Conservation (phyloP, 2,888 invertebrate genomes). For the Dolichomitus sp. region DNA sequence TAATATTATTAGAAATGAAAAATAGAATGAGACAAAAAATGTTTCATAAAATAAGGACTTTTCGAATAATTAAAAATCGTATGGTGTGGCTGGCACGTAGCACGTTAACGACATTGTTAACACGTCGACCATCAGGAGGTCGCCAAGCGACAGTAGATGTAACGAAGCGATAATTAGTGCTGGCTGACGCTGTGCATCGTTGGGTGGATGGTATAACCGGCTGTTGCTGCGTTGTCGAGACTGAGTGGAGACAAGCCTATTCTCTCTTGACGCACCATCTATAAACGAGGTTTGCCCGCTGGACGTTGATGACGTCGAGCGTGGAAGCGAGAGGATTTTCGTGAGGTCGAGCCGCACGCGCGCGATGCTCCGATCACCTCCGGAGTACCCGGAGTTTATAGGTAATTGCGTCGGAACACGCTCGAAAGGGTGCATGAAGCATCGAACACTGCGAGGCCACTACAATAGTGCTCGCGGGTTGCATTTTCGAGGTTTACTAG, state of each 20-base stretch:
- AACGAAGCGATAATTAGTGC: constrained; percentile 60
- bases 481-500: constrained; percentile 32
- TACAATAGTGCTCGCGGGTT: not conserved
- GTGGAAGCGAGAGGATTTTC: constrained; percentile 30
- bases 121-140: constrained; percentile 16
- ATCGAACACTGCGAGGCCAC: not conserved
- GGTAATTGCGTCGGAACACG: constrained; percentile 44
- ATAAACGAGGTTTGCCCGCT: constrained; percentile 27
- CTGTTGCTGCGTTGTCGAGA: constrained; percentile 31
- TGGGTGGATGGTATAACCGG: constrained; percentile 18
- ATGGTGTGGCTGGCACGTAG: not conserved
- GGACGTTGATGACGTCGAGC: constrained; percentile 34
- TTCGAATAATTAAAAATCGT: constrained; percentile 10
- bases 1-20: not conserved
- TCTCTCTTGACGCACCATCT: constrained; percentile 19
- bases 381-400: constrained; percentile 28
- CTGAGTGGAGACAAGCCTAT: not conserved
- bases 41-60: not conserved
- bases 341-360: constrained; percentile 20
- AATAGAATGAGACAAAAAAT: not conserved
- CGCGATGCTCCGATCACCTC: constrained; percentile 1
- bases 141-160: constrained; percentile 29
- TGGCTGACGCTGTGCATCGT: constrained; percentile 27
- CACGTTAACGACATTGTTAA: constrained; percentile 50
- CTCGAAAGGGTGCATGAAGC: constrained; percentile 16